Conservation (phyloP, 1,140 invertebrate genomes). For the Oedothorax gibbosus region DNA sequence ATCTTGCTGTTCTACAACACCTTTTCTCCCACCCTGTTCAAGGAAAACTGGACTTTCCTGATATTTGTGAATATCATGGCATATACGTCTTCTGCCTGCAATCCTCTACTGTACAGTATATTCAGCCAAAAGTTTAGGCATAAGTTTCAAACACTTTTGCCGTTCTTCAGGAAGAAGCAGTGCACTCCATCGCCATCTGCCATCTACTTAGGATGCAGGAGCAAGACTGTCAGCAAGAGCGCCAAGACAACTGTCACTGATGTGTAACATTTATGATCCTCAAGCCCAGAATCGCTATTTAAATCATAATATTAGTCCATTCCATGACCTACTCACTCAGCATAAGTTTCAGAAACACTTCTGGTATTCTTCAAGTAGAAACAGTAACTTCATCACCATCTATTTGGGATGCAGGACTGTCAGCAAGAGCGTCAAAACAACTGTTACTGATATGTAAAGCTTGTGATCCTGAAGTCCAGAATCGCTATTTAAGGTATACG, state of each 20-base stretch:
- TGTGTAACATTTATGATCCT: constrained; percentile 2
- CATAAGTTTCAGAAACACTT: no score
- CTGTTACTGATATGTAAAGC: no score
- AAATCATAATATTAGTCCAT: no score
- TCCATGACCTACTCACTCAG: no score
- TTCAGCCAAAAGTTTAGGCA: constrained; percentile 69
- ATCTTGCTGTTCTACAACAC: constrained; percentile 68
- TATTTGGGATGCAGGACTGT: no score
- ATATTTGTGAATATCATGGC: constrained; percentile 67
- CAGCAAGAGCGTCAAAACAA: no score
- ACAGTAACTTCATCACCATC: no score
- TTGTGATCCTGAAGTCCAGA: no score
- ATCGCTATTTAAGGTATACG: no score
- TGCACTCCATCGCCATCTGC: constrained; percentile 20
- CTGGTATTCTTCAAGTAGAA: no score
- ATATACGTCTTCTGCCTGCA: constrained; percentile 69
- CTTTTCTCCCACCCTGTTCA: constrained; percentile 65
- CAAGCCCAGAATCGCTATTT: no score
- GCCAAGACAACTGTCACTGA: constrained; percentile 59
- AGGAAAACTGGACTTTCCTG: constrained; percentile 66
- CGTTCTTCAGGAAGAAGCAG: constrained; percentile 56
- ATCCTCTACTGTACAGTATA: constrained; percentile 70
- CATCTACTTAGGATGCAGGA: constrained; percentile 31
- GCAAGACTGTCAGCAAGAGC: constrained; percentile 42
- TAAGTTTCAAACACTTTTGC: constrained; percentile 67